These are phyloP conservation scores for Axinella damicornis DNA, from an alignment of 37 sponge, comb jelly and placozoan genomes.

Conservation along the genomic window DNA sequence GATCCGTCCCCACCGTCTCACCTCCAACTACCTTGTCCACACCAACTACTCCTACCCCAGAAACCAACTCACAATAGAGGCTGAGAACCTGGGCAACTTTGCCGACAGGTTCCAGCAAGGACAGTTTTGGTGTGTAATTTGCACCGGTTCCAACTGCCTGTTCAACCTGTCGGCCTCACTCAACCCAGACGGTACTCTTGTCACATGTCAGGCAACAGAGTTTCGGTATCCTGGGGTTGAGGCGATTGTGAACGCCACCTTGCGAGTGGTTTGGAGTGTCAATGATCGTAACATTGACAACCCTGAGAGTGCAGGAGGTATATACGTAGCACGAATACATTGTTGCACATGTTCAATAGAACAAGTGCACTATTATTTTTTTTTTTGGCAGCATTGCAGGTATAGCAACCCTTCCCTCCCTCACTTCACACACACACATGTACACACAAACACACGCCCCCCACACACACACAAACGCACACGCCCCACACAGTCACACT, in stretches of 20 bases:
- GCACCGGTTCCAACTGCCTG: neutral
- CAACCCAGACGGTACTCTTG: neutral
- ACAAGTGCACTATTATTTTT: no score
- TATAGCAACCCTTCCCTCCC: no score
- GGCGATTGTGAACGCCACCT: neutral
- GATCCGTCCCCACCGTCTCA: conserved; percentile 17
- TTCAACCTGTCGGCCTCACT: neutral
- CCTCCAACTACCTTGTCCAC: conserved; percentile 27
- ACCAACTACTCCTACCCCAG: neutral
- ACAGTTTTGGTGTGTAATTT: neutral
- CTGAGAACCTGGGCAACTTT: conserved; percentile 4
- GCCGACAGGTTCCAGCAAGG: neutral
- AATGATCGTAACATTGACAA: neutral
- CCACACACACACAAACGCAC: neutral
- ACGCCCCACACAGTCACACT: conserved; percentile 51
- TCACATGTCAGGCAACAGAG: neutral
- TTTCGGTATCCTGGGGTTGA: neutral
- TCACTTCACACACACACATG: neutral
- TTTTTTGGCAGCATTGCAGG: no score
- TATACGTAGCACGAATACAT: no score
- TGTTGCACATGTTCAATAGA: no score
- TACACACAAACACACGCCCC: conserved; percentile 9
- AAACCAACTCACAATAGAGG: neutral
- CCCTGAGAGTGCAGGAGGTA: conserved; percentile 8
- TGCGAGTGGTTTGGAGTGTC: conserved; percentile 4